Base-by-base conservation (phyloP, 2,113 vertebrate genomes). In the Myrmecophaga tridactyla region DNA sequence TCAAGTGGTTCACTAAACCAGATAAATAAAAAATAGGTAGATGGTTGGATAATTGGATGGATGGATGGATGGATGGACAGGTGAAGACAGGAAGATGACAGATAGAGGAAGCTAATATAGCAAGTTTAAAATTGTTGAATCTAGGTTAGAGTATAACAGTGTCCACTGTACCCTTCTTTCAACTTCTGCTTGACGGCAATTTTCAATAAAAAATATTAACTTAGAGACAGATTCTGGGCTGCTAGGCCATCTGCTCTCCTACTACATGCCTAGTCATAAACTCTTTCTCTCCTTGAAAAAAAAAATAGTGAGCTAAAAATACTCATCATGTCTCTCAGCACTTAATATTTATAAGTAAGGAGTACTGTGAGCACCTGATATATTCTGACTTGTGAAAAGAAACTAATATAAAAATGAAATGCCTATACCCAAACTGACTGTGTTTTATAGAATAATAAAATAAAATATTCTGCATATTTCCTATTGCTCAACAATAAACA, bases 311-410 rank as follows among this genome's bases (percentile, higher is more conserved):
- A 60, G 48, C 39, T 82, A 67, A 86, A 93, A 93, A 86, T 48
- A 84, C 6, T 89, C 46, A 76, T 56, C 34, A 91, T 36, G 29
- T 6, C 9, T 69, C 62, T 82, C 56, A 87, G 31, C 36, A 91
- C 29, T 88, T 91, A 96, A 80, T 75, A 95, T 84, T 93, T 87
- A 65, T 43, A 91, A 75, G 53, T 90, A 93, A 31, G 75, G 75
- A 90, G 46, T 90, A 76, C 75, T 82, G 82, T 41, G 70, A 63
- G 12, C 29, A 69, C 58, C n/a, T 92, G 48, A 94, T 62, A 94
- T n/a, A 90, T 43, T 76, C 65, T 63, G 34, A 92, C 25, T 81
- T 94, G 20, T 73, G 31, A 92, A 78, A 94, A 23, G 36, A 92
- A 95, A 67, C 3, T 75, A n/a, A n/a, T 48, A 60, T 80, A 60